Evolutionary conservation across 2,888 invertebrate genomes (phyloP).

Genomic region (Cataglyphis cursor): DNA sequence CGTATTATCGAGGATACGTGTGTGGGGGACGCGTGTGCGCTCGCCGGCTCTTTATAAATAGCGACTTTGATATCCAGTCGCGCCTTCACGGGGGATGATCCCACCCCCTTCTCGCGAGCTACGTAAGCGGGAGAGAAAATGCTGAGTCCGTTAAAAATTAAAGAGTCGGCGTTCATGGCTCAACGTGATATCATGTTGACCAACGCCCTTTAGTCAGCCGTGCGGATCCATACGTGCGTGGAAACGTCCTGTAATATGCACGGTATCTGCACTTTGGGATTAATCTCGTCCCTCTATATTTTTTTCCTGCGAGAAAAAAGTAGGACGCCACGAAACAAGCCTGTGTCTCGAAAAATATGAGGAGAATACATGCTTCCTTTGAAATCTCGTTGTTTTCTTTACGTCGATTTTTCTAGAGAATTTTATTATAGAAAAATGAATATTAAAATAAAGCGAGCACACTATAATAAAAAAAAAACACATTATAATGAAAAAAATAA

Average conservation of each 20-base stretch:
- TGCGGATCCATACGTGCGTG: conserved; percentile 55
- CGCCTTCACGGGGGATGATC: conserved; percentile 79
- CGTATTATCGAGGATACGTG: conserved; percentile 71
- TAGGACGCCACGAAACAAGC: conserved; percentile 50
- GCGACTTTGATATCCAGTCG: conserved; percentile 85
- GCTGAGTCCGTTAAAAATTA: conserved; percentile 81
- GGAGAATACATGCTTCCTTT: conserved; percentile 2
- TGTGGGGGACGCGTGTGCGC: conserved; percentile 55
- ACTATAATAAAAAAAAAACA: no score
- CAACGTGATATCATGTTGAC: conserved; percentile 66
- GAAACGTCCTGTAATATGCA: conserved; percentile 65
- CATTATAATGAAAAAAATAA: not conserved
- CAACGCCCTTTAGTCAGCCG: conserved; percentile 72
- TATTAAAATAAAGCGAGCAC: not conserved
- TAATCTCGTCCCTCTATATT: conserved; percentile 54
- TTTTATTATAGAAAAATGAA: not conserved
- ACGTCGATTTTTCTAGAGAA: not conserved
- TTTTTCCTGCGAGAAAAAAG: conserved; percentile 39
- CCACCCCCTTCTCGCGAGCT: conserved; percentile 74
- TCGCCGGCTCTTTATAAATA: conserved; percentile 83
- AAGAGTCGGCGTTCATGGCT: conserved; percentile 78
- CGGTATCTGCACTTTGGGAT: conserved; percentile 58
- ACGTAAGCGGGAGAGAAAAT: conserved; percentile 67
- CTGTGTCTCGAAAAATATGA: conserved; percentile 26
- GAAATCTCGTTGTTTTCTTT: conserved; percentile 39